Percentiles rank a stretch among this genome's conserved stretches.
Conservation (phyloP, 2,113 vertebrate genomes). For the Syrrhaptes paradoxus region DNA sequence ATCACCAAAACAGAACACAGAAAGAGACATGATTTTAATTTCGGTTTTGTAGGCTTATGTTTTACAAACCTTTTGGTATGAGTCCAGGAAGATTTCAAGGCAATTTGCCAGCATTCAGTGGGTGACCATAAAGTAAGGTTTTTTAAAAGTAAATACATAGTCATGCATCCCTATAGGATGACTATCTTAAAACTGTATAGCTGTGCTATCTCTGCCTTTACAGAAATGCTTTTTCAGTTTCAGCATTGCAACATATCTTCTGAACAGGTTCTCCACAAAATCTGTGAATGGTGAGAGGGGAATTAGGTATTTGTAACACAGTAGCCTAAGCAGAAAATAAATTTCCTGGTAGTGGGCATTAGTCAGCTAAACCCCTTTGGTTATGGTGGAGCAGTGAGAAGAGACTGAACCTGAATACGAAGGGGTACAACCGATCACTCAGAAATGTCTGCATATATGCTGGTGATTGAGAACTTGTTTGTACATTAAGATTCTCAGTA, state of each 20-base stretch:
- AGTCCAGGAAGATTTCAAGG: background rate
- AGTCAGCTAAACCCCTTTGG: background rate
- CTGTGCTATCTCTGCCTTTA: background rate
- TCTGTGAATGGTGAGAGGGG: background rate
- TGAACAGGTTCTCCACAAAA: background rate
- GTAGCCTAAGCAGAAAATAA: background rate
- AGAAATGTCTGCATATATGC: background rate
- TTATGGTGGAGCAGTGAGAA: background rate
- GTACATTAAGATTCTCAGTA: background rate
- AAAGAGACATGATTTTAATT: background rate
- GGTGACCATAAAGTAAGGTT: background rate
- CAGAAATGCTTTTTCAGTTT: background rate
- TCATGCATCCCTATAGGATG: background rate
- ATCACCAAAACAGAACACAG: background rate
- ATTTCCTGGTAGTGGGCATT: background rate
- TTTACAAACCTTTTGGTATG: background rate
- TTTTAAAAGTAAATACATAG: background rate
- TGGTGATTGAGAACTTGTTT: background rate
- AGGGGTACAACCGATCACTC: background rate
- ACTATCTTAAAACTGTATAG: background rate
- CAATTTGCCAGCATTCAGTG: background rate
- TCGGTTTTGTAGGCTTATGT: background rate
- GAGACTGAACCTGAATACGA: background rate
- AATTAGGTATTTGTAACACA: background rate
- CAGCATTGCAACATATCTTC: background rate